A percentile compares a stretch with the other conserved stretches of the same genome.
Evolutionary conservation across 30 jellyfish, hydroid and myxozoan genomes (phyloP).

Genomic region (Aurelia sp.): DNA sequence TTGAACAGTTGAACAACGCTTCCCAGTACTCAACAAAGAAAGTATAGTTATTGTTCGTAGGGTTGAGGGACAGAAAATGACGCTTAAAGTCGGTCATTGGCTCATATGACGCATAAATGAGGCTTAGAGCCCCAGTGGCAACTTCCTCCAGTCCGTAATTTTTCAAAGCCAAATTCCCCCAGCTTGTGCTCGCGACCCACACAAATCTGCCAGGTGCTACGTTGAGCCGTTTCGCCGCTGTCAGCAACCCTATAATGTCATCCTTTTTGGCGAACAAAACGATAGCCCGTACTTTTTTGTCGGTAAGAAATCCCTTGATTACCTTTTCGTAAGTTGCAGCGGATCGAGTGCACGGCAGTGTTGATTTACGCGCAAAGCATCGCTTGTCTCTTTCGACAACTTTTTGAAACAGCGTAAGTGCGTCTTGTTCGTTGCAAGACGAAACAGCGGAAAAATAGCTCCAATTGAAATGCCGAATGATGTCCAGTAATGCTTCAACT

Average conservation of each 20-base stretch:
- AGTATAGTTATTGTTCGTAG: slow-evolving; percentile 13
- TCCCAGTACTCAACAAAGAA: slow-evolving; percentile 57
- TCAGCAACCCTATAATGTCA: slow-evolving; percentile 56
- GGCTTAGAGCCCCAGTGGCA: slow-evolving; percentile 59
- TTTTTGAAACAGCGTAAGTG: slow-evolving; percentile 7
- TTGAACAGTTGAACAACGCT: slow-evolving; percentile 40
- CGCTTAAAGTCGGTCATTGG: slow-evolving; percentile 23
- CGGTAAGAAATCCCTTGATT: not conserved
- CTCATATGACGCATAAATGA: not conserved
- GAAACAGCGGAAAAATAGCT: slow-evolving; percentile 55
- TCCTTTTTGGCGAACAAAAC: slow-evolving; percentile 37
- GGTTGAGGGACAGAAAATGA: slow-evolving; percentile 55
- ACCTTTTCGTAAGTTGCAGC: slow-evolving; percentile 37
- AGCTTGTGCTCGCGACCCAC: slow-evolving; percentile 45
- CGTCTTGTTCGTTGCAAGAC: slow-evolving; percentile 65
- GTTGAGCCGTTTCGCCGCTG: slow-evolving; percentile 47
- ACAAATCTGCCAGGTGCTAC: slow-evolving; percentile 26
- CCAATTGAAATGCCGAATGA: slow-evolving; percentile 72
- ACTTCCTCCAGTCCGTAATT: slow-evolving; percentile 40
- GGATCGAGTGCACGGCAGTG: slow-evolving; percentile 40
- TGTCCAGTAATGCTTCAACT: slow-evolving; percentile 39
- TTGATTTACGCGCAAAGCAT: slow-evolving; percentile 47
- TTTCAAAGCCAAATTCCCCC: slow-evolving; percentile 47
- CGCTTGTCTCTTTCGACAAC: slow-evolving; percentile 1
- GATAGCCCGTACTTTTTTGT: slow-evolving; percentile 43